Evolutionary conservation across 2,797 vertebrate species (phyloP).

Genomic region (Arnoldichthys spilopterus): DNA sequence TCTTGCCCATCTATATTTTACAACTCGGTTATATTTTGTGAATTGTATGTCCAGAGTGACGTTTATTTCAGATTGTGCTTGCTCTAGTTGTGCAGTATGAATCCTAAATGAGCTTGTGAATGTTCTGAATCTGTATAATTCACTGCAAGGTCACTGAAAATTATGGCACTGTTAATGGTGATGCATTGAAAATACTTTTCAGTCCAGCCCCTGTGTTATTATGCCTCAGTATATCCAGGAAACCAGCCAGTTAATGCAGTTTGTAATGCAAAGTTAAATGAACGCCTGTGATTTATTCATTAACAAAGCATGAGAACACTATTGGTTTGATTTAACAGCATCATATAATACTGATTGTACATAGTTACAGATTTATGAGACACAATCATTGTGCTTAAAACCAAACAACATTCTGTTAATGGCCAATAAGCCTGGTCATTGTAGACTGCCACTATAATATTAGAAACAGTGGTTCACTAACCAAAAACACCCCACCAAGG

Average conservation of each 20-base stretch:
- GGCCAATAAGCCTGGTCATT: not conserved
- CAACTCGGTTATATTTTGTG: conserved; percentile 46
- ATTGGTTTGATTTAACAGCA: not conserved
- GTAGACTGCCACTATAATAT: too few species aligned
- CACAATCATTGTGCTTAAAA: not conserved
- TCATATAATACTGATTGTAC: not conserved
- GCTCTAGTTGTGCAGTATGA: not conserved
- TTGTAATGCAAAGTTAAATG: not conserved
- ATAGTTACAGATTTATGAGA: not conserved
- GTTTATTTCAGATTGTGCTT: conserved; percentile 12
- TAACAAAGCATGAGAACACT: not conserved
- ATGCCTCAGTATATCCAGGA: not conserved
- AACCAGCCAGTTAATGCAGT: not conserved
- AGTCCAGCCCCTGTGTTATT: not conserved
- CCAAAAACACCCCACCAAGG: too few species aligned
- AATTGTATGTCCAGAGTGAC: not conserved
- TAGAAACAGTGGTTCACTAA: too few species aligned
- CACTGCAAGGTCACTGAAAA: not conserved
- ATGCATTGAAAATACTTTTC: not conserved
- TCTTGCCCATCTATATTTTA: conserved; percentile 75
- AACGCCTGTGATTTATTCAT: not conserved
- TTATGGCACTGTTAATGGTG: not conserved
- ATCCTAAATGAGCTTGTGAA: conserved; percentile 2
- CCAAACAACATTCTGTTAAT: not conserved
- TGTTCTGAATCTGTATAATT: not conserved